Base-by-base conservation (phyloP, 1,140 invertebrate species). In the Trachymyrmex septentrionalis region DNA sequence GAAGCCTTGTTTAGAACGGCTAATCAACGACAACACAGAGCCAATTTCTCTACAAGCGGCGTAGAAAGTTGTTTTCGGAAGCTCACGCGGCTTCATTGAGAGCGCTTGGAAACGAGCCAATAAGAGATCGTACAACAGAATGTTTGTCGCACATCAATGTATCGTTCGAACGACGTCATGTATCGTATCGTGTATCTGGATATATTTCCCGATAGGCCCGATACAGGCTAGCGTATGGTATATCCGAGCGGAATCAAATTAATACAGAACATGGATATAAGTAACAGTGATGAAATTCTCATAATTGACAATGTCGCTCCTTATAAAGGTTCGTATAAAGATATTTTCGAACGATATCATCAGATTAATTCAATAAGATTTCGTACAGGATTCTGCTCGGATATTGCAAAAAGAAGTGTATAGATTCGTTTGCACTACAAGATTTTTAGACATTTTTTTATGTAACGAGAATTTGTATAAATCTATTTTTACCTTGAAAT, bases 81-180 rank as follows among this genome's bases (percentile, higher is more conserved):
- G 86, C 53, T 80, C 73, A 21, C 57, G 71, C 69, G 67, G 85
- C 72, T 87, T 90, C 85, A 89, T 90, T 87, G 88, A 90, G 89
- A 91, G 89, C 86, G 87, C 34, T 76, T 91, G 88, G 87, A 90
- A 90, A 85, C 86, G 87, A 85, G 86, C 87, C 90, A 91, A 91
- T 91, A 87, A 24, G 89, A 89, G 90, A 91, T 78, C 63, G 73
- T 78, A 88, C 80, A 77, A 86, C 82, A 90, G 86, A 88, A 87
- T 87, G 89, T 84, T 76, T 90, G 87, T 61, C 81, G 73, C 88
- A 75, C 86, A 57, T 69, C 64, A 86, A 64, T 66, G 81, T 71
- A 55, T 84, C 75, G 30, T 38, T 69, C 34, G 57, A 77, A 73
- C 86, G 77, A 89, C 88, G 88, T 89, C 88, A 89, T 76, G 66